These are phyloP conservation scores for Sebastes oblongus DNA, from an alignment of 2,797 vertebrate genomes.

Conservation along the genomic window DNA sequence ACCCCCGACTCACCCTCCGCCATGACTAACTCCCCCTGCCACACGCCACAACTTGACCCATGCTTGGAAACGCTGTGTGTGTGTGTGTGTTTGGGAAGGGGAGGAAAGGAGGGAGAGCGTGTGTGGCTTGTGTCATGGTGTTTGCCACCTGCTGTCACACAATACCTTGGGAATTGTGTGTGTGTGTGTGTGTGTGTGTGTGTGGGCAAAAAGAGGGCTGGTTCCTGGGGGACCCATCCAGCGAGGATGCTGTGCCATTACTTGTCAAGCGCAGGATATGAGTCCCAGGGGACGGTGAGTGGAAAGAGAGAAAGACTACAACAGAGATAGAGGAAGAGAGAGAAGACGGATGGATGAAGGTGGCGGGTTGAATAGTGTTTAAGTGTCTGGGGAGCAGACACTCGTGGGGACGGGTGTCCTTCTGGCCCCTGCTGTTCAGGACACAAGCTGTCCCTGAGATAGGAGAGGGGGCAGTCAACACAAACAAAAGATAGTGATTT, in stretches of 20 bases:
- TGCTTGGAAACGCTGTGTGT: conserved; percentile 23
- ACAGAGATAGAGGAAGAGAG: conserved; percentile 43
- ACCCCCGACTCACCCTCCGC: conserved; percentile 35
- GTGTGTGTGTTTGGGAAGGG: background rate
- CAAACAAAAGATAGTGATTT: conserved; percentile 77
- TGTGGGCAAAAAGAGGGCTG: conserved; percentile 41
- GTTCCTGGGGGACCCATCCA: conserved; percentile 68
- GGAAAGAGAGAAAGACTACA: conserved; percentile 52
- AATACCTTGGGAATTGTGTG: conserved; percentile 76
- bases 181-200: conserved; percentile 29
- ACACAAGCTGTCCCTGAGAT: conserved; percentile 70
- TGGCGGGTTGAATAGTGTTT: conserved; percentile 51
- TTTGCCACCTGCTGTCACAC: conserved; percentile 84
- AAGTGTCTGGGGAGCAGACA: conserved; percentile 67
- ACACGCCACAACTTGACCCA: conserved; percentile 70
- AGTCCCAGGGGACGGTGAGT: conserved; percentile 69
- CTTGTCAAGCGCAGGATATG: conserved; percentile 80
- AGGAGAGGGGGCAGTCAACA: conserved; percentile 49
- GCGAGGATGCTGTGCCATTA: conserved; percentile 77
- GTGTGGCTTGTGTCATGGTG: conserved; percentile 68
- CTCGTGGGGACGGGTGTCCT: conserved; percentile 46
- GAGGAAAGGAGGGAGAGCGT: conserved; percentile 12
- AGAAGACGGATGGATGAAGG: conserved; percentile 54
- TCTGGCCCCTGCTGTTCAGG: conserved; percentile 68
- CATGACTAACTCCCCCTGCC: conserved; percentile 42